A percentile compares a stretch with the other conserved stretches of the same genome.
Evolutionary conservation across 2,888 invertebrate genomes (phyloP).

Genomic region (Calephelis perditalis): DNA sequence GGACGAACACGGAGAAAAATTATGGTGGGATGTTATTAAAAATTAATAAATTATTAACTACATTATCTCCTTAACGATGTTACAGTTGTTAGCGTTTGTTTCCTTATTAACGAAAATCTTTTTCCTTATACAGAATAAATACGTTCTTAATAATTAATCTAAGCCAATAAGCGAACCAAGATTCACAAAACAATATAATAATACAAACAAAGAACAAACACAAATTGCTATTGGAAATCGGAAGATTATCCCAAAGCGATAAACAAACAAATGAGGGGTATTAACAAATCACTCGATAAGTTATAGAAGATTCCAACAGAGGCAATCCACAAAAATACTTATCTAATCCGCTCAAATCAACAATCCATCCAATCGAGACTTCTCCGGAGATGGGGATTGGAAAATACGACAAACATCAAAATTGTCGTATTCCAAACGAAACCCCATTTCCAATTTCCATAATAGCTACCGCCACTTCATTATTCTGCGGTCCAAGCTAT

Average conservation of each 20-base stretch:
- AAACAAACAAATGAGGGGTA: conserved; percentile 13
- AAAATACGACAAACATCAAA: conserved; percentile 50
- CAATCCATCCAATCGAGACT: conserved; percentile 36
- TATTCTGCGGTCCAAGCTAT: conserved; percentile 32
- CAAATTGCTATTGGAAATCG: conserved; percentile 10
- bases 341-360: conserved; percentile 37
- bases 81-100: no score
- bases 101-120: no score
- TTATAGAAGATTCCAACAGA: conserved; percentile 25
- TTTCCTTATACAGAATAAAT: no score
- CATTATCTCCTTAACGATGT: no score
- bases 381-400: conserved; percentile 36
- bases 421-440: conserved; percentile 47
- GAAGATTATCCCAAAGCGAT: conserved; percentile 3
- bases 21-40: no score
- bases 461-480: conserved; percentile 59
- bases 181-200: background rate
- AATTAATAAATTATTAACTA: no score
- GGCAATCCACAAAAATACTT: conserved; percentile 34
- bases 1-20: no score
- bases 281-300: conserved; percentile 28
- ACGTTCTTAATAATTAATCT: no score
- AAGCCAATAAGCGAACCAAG: background rate
- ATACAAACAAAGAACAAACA: background rate
- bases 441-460: conserved; percentile 57